These are phyloP conservation scores for Amphimallon solstitiale DNA, from an alignment of 2,888 invertebrate species.

Conservation along the genomic window DNA sequence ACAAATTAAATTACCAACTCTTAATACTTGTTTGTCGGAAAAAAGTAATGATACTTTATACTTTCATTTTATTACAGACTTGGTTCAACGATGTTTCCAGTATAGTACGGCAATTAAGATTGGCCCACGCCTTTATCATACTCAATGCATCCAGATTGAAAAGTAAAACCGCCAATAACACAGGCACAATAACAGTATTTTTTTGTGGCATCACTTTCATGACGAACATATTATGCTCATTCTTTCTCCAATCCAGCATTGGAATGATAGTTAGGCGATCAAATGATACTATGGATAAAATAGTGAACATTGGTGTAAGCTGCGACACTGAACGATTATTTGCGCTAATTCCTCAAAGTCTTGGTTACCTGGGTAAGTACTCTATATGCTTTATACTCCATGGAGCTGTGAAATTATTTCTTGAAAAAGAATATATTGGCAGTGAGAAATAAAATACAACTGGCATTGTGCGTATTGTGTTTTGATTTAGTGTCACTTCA, in stretches of 20 bases:
- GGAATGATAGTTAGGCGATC: conserved; percentile 25
- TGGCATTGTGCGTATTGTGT: too few species aligned
- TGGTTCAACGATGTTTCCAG: conserved; percentile 17
- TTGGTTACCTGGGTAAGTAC: conserved; percentile 33
- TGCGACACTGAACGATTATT: conserved; percentile 7
- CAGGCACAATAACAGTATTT: conserved; percentile 4
- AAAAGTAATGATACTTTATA: background rate
- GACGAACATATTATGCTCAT: conserved; percentile 5
- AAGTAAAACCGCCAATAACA: conserved; percentile 2
- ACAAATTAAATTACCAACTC: too few species aligned
- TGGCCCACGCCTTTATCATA: conserved; percentile 22
- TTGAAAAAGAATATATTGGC: too few species aligned
- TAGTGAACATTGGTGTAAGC: background rate
- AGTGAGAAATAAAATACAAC: too few species aligned
- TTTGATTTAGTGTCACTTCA: too few species aligned
- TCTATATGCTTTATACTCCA: background rate
- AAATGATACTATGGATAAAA: background rate
- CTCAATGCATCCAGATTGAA: conserved; percentile 19
- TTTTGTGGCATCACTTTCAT: conserved; percentile 13
- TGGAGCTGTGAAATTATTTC: too few species aligned
- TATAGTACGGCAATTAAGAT: conserved; percentile 7
- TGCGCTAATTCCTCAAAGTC: conserved; percentile 32
- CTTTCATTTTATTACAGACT: background rate
- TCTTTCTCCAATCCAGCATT: conserved; percentile 32
- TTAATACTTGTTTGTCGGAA: too few species aligned